These are phyloP conservation scores for Papilio glaucus DNA, from an alignment of 1,140 invertebrate species.

Conservation along the genomic window DNA sequence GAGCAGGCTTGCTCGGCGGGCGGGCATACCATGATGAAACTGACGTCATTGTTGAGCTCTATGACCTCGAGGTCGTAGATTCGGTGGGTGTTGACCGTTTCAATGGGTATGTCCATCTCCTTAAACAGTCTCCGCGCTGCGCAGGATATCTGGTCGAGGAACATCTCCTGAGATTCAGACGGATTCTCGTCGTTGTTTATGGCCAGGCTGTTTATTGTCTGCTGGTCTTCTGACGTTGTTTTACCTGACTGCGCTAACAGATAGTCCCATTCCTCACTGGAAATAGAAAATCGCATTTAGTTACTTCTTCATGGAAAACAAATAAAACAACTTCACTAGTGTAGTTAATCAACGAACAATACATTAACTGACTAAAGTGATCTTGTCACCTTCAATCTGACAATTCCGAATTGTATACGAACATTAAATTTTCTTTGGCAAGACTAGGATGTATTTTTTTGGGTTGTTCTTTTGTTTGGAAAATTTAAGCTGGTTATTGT, in stretches of 20 bases:
- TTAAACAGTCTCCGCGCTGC: conserved; percentile 89
- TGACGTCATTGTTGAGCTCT: conserved; percentile 93
- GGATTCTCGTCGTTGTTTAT: conserved; percentile 80
- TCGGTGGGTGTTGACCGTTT: conserved; percentile 88
- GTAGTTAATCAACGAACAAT: too few species aligned
- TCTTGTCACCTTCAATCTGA: too few species aligned
- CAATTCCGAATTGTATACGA: too few species aligned
- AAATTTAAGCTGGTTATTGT: too few species aligned
- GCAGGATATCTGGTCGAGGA: conserved; percentile 89
- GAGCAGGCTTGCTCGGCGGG: conserved; percentile 95
- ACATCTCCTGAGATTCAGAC: conserved; percentile 90
- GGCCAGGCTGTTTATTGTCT: conserved; percentile 80
- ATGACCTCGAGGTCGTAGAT: conserved; percentile 96
- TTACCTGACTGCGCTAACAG: conserved; percentile 85
- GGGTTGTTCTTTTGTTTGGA: too few species aligned
- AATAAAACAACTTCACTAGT: too few species aligned
- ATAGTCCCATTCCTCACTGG: conserved; percentile 95
- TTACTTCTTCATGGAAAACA: background rate
- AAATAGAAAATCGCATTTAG: conserved; percentile 57
- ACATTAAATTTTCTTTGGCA: too few species aligned
- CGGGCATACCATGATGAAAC: conserved; percentile 95
- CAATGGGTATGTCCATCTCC: conserved; percentile 90
- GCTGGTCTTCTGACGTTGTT: conserved; percentile 63
- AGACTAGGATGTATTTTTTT: too few species aligned
- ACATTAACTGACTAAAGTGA: too few species aligned